Evolutionary conservation across 2,888 invertebrate genomes (phyloP), one percentile per base, ranked within the genome.

Genomic region (Drosophila buzzatii): DNA sequence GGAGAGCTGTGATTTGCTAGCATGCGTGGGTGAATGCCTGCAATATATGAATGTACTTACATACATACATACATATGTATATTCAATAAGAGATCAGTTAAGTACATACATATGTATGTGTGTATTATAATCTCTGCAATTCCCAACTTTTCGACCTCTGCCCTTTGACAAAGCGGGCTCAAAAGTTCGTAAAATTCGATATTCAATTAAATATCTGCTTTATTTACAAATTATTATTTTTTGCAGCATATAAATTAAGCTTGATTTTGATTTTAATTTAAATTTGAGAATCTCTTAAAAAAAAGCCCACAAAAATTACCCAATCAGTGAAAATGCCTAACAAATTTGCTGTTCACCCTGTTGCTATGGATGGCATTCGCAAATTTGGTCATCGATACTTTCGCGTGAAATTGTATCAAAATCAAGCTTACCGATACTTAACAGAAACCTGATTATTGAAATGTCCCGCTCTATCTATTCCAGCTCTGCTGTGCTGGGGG

Each of bases 381-480:
- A 8, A 6, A 41, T 27, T 42, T 27, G 18, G 20, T 8, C 33
- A 57, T 57, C 56, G 56, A 57, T 57, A 57, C 20, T 16, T 39
- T 53, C 3, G 16, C 20, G 49, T 39, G 37, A 35, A 33, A 35
- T 20, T 33, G 8, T 35, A 20, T 35, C 14, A 20, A 51, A 33
- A 16, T 3, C 16, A 6, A 52, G 35, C 18, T 52, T 2, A 27
- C 9, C 2, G 27, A 27, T 16, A 16, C 37, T 20, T 14, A 16
- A n/a, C 6, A 7, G 12, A n/a, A 9, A 16, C 31, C 31, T 33
- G 33, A 6, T 31, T n/a, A n/a, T n/a, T 33, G n/a, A 12, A 57
- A 18, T 49, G 47, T 49, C 8, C 39, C 58, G 39, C 18, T 41
- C 45, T 6, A 23, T n/a, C 47, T 41, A 39, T 58, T 9, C 23